Base-by-base conservation (phyloP, 2,888 invertebrate genomes). In the Margaritifera margaritifera region DNA sequence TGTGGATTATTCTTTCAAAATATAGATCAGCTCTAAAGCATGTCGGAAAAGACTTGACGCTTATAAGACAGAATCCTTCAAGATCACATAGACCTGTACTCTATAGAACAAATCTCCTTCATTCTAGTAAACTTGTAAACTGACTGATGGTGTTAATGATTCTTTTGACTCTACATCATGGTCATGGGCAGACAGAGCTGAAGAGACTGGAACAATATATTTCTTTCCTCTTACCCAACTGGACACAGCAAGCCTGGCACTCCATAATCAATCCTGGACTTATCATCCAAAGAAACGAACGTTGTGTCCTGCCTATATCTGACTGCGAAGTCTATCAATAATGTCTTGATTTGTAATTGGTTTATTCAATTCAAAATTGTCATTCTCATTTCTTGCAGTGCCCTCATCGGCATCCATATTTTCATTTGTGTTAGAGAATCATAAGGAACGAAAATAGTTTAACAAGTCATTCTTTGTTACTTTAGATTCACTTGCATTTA, bases 201-300 rank as follows among this genome's bases (percentile, higher is more conserved):
- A 63, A 0, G n/a, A 20, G 2, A 55, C 25, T 24, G 76, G 79
- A 1, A 74, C 71, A 54, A 80, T 62, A 5, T 71, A 66, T 56
- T 75, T 74, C 60, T 78, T 78, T 1, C 79, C 79, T 31, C 75
- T 54, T 6, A 78, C 79, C 19, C 77, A 75, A n/a, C n/a, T 25
- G 61, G 54, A 62, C 18, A 55, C 50, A n/a, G 50, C n/a, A 24
- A 31, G 57, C 4, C 73, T 51, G 78, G 78, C 58, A 77, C 77
- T 31, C 75, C 77, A 62, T 68, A 67, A 60, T 72, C 71, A 24
- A 77, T 51, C 51, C 73, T 77, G 11, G 71, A 25, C 63, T 78
- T 79, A 55, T 77, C 77, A 69, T 77, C 76, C 2, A 70, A n/a
- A 66, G 69, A 68, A 6, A 72, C 20, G 52, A 74, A 66, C 25